Conservation (phyloP, 92 coral and sea anemone genomes). For the Porites lobata region DNA sequence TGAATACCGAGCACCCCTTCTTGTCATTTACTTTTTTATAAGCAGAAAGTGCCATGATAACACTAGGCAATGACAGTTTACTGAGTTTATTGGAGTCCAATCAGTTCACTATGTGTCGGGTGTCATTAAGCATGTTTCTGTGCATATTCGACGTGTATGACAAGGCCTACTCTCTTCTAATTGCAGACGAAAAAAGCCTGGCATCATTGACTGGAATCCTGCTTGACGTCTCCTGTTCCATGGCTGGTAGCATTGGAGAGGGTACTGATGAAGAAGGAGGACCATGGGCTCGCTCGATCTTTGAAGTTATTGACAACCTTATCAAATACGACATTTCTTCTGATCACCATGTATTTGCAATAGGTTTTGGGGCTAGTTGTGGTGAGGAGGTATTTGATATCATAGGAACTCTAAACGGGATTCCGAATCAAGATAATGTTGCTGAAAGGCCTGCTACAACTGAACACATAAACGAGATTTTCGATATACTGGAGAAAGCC, state of each 20-base stretch:
- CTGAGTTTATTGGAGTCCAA: no score
- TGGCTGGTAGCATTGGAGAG: slow-evolving; percentile 52
- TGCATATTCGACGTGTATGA: no score
- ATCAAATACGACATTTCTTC: slow-evolving; percentile 71
- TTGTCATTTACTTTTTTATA: no score
- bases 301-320: slow-evolving; percentile 59
- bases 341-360: slow-evolving; percentile 61
- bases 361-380: slow-evolving; percentile 52
- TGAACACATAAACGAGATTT: background rate
- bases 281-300: slow-evolving; percentile 68
- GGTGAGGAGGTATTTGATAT: slow-evolving; percentile 39
- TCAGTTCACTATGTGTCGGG: no score
- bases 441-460: rapidly evolving
- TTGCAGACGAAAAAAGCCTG: background rate
- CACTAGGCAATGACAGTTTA: no score
- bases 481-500: slow-evolving; percentile 18
- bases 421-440: no score
- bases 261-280: slow-evolving; percentile 52
- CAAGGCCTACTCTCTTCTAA: no score
- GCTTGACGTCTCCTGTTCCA: slow-evolving; percentile 72
- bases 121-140: no score
- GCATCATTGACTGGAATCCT: slow-evolving; percentile 56
- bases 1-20: no score
- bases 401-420: background rate
- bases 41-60: no score